Percentiles rank a stretch among this genome's conserved stretches.
Conservation (phyloP, 2,113 vertebrate species). For the Gavialis gangeticus region DNA sequence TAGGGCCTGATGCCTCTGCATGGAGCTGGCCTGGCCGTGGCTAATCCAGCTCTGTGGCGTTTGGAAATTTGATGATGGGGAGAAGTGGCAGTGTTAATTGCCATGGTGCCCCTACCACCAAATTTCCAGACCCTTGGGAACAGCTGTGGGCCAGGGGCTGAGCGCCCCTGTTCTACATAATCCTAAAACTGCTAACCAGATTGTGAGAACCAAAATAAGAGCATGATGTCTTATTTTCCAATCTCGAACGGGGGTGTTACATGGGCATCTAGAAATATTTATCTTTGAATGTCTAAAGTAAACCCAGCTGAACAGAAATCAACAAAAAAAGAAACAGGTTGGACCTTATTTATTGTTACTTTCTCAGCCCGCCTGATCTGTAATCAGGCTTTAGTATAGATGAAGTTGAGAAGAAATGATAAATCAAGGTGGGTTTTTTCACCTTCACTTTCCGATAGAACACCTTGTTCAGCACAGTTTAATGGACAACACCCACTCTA, state of each 20-base stretch:
- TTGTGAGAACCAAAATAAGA: not conserved
- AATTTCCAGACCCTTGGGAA: too few species aligned
- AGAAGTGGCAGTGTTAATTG: too few species aligned
- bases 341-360: not conserved
- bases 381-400: not conserved
- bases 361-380: not conserved
- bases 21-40: too few species aligned
- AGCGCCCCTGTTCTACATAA: not conserved
- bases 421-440: not conserved
- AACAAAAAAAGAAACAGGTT: not conserved
- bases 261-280: not conserved
- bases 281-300: not conserved
- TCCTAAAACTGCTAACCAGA: fast-evolving
- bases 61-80: too few species aligned
- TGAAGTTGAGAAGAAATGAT: not conserved
- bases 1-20: too few species aligned
- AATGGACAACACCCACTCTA: not conserved
- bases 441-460: not conserved
- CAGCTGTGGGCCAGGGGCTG: too few species aligned
- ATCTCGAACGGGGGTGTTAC: too few species aligned
- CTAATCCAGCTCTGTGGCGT: too few species aligned
- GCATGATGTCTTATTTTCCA: too few species aligned
- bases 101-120: too few species aligned
- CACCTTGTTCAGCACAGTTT: not conserved
- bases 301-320: not conserved